Evolutionary conservation across 1,140 invertebrate genomes (phyloP).

Genomic region (Potamilus streckersoni): DNA sequence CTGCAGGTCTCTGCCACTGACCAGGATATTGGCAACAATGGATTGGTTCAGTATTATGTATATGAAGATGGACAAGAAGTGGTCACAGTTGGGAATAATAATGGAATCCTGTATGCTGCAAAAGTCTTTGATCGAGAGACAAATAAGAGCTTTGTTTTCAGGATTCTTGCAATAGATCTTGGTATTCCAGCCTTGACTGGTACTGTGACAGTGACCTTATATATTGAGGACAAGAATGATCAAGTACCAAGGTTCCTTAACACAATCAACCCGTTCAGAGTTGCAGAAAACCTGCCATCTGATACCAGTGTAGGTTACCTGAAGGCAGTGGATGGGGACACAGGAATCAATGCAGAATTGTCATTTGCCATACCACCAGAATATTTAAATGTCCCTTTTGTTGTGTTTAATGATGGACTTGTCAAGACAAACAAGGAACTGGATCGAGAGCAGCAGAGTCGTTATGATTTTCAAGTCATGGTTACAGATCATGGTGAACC

Average conservation of each 20-base stretch:
- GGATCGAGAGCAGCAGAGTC: constrained; percentile 84
- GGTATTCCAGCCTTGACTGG: constrained; percentile 74
- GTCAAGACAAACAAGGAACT: constrained; percentile 78
- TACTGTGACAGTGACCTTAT: constrained; percentile 51
- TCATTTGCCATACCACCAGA: constrained; percentile 84
- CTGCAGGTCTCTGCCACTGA: constrained; percentile 83
- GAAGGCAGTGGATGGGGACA: constrained; percentile 89
- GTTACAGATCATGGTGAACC: constrained; percentile 78
- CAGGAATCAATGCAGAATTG: constrained; percentile 84
- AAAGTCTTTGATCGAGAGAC: constrained; percentile 46
- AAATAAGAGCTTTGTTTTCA: constrained; percentile 31
- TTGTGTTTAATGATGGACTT: constrained; percentile 74
- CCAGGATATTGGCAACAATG: constrained; percentile 89
- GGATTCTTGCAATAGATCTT: constrained; percentile 42
- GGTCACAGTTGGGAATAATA: constrained; percentile 41
- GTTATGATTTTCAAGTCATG: constrained; percentile 81
- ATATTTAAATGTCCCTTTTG: constrained; percentile 47
- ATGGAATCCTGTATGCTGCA: constrained; percentile 47
- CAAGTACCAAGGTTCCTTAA: constrained; percentile 52
- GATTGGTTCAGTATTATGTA: constrained; percentile 80
- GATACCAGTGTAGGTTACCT: constrained; percentile 84
- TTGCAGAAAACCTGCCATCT: constrained; percentile 78
- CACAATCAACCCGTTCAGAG: constrained; percentile 49
- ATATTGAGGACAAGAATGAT: constrained; percentile 78
- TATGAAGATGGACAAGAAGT: constrained; percentile 31